Percentiles rank a stretch among this genome's conserved stretches.
Evolutionary conservation across 2,797 vertebrate genomes (phyloP).

Genomic region (Molossus alvarezi): DNA sequence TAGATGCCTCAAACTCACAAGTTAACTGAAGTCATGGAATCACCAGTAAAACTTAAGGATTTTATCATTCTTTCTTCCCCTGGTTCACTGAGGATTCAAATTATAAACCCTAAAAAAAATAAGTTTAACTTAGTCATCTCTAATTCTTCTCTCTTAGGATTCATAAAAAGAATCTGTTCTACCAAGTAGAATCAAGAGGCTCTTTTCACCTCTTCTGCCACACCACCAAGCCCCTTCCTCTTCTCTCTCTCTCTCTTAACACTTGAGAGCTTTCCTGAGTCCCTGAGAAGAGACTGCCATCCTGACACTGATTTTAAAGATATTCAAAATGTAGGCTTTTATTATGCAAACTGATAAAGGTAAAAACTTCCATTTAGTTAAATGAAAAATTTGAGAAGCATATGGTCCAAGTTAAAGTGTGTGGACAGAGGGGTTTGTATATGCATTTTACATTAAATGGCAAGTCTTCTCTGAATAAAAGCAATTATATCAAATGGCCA

Average conservation of each 20-base stretch:
- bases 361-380: not conserved
- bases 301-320: not conserved
- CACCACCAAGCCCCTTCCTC: not conserved
- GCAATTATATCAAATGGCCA: not conserved
- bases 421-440: not conserved
- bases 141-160: slow-evolving; percentile 1
- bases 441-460: not conserved
- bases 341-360: not conserved
- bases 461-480: not conserved
- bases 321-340: not conserved
- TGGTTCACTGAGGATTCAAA: not conserved
- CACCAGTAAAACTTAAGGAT: not conserved
- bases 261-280: not conserved
- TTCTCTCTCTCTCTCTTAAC: not conserved
- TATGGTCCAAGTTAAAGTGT: not conserved
- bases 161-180: not conserved
- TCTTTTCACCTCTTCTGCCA: not conserved
- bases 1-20: slow-evolving; percentile 63
- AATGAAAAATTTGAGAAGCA: not conserved
- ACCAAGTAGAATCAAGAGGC: slow-evolving; percentile 10
- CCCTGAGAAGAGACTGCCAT: slow-evolving; percentile 69
- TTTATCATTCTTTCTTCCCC: not conserved
- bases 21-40: slow-evolving; percentile 66
- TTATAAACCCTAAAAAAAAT: not conserved
- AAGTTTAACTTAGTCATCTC: not conserved